These are phyloP conservation scores for Emydura subglobosa DNA, from an alignment of 2,113 vertebrate species.

Conservation along the genomic window DNA sequence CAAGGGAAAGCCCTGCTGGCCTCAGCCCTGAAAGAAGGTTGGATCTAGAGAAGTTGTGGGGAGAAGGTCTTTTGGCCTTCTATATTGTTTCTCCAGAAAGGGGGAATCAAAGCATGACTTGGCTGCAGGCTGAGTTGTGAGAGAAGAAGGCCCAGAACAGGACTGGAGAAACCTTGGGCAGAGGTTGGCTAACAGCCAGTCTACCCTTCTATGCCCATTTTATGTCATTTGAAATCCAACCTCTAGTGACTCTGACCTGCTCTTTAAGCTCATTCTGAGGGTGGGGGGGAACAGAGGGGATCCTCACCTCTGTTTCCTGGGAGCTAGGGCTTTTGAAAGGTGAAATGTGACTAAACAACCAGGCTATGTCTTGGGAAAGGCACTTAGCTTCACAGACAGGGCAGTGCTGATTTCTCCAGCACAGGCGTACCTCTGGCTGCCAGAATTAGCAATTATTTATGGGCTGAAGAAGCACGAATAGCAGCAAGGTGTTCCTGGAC, in stretches of 20 bases:
- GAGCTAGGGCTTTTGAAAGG: neutral
- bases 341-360: neutral
- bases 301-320: neutral
- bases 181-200: too few relatives aligned
- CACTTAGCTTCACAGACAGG: rapidly evolving
- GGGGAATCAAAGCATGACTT: neutral
- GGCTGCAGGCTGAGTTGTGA: neutral
- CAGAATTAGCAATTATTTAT: rapidly evolving
- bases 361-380: neutral
- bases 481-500: neutral
- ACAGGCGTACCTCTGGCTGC: neutral
- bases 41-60: neutral
- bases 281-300: neutral
- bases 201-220: neutral
- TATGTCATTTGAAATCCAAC: neutral
- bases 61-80: neutral
- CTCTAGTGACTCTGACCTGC: neutral
- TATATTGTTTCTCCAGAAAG: neutral
- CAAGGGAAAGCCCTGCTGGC: neutral
- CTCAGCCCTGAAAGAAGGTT: neutral
- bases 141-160: neutral
- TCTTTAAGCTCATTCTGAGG: neutral
- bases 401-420: neutral
- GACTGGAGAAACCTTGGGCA: neutral
- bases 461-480: neutral